Evolutionary conservation across 2,797 vertebrate genomes (phyloP), one percentile per base, ranked within the genome.

Genomic region (Acanthurus lineatus): DNA sequence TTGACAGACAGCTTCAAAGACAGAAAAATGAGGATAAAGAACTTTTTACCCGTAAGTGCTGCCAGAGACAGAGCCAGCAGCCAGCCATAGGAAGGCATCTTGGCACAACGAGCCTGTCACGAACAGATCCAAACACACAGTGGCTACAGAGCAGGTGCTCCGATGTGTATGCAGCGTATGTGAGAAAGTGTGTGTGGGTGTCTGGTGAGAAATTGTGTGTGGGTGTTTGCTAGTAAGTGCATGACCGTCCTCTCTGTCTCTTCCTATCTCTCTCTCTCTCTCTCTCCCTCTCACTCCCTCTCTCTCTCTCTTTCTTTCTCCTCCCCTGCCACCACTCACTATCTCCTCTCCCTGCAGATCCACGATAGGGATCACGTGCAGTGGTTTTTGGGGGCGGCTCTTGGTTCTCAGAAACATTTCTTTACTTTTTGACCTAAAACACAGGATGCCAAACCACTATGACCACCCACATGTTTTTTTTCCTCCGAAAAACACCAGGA

Each of bases 41-140:
- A 90, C 83, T 89, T 89, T 93, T 67, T 93, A 95, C 95, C 95
- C 94, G 84, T 80, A 16, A 95, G 73, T 56, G 88, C 83, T 52
- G 89, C 84, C 57, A 95, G 67, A 32, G 28, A 86, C 19, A 92
- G 83, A 85, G 86, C 84, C 88, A 94, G 64, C 69, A 94, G 66
- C 91, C 93, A 94, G 64, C 82, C 69, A 69, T 51, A 81, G 71
- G 83, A 81, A 66, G 83, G 75, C 95, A 95, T 96, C 84, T 82
- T 89, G 84, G 77, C 67, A 49, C 73, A 5, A 73, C 32, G 51
- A 84, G 62, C 72, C 81, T 53, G 73, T 79, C 87, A 77, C 61
- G 16, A 88, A 20, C 76, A 73, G 83, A 87, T 89, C 82, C 84
- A 81, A 80, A 85, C 82, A 81, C 81, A 70, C 82, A 86, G 68